Conservation (phyloP, 2,888 invertebrate genomes). For the Celastrina argiolus region DNA sequence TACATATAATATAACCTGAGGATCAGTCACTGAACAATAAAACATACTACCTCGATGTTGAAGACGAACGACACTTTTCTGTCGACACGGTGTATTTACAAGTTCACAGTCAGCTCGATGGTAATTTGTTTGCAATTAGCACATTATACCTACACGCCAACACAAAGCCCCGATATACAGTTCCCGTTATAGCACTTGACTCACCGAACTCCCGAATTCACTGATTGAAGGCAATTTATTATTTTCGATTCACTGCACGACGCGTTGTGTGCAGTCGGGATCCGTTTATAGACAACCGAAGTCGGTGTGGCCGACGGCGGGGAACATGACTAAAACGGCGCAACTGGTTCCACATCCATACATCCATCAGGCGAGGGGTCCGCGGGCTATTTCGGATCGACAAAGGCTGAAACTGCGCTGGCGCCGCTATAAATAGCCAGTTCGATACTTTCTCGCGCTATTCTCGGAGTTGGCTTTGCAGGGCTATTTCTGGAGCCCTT, state of each 20-base stretch:
- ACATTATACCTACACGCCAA: background rate
- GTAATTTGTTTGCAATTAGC: background rate
- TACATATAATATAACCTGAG: background rate
- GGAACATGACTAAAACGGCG: constrained; percentile 26
- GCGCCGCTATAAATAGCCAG: constrained; percentile 53
- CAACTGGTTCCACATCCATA: constrained; percentile 29
- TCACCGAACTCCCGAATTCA: constrained; percentile 12
- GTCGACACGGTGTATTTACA: background rate
- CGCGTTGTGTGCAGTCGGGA: background rate
- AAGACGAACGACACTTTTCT: background rate
- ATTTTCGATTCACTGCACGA: constrained; percentile 10
- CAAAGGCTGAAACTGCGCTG: constrained; percentile 53
- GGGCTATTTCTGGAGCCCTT: constrained; percentile 53
- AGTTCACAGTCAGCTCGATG: background rate
- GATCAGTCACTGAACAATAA: background rate
- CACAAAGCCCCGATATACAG: background rate
- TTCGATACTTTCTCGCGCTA: constrained; percentile 59
- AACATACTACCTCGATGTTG: background rate
- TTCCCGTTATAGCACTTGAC: constrained; percentile 13
- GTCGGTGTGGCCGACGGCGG: constrained; percentile 8
- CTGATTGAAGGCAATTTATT: constrained; percentile 17
- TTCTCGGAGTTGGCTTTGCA: constrained; percentile 57
- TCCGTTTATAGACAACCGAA: constrained; percentile 17
- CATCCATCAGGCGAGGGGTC: constrained; percentile 38
- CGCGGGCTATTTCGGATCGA: constrained; percentile 55